phyloP scores from a whole-genome alignment of 2,888 invertebrate species.

The Ornithoptera alexandrae region DNA sequence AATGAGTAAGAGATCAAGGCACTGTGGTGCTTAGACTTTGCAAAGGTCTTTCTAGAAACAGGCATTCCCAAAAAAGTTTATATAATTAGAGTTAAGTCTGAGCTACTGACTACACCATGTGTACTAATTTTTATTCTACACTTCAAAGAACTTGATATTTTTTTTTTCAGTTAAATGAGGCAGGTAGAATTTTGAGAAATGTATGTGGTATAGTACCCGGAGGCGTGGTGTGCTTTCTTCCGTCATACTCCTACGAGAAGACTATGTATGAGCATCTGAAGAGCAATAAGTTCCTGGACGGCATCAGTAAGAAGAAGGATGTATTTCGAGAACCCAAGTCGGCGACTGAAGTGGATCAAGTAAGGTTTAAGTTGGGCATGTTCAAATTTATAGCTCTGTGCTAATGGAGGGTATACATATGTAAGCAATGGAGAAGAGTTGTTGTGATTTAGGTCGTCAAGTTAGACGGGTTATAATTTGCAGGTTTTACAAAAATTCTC shows the following conservation, averaged over 20 bases:
- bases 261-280: slow-evolving; percentile 82
- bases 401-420: background rate
- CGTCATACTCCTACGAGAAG: slow-evolving; percentile 94
- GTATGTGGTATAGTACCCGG: slow-evolving; percentile 90
- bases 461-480: slow-evolving; percentile 1
- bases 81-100: too few relatives aligned
- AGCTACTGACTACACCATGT: too few relatives aligned
- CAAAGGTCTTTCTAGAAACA: too few relatives aligned
- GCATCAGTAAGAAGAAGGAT: slow-evolving; percentile 84
- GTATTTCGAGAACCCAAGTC: slow-evolving; percentile 89
- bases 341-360: slow-evolving; percentile 85
- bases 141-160: too few relatives aligned
- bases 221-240: slow-evolving; percentile 95
- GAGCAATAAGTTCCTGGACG: slow-evolving; percentile 81
- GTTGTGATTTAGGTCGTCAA: too few relatives aligned
- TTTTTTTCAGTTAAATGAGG: slow-evolving; percentile 84
- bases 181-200: slow-evolving; percentile 87
- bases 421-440: background rate
- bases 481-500: slow-evolving; percentile 67
- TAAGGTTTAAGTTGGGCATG: slow-evolving; percentile 56
- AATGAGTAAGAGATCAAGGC: too few relatives aligned
- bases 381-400: background rate
- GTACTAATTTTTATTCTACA: too few relatives aligned
- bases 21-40: too few relatives aligned
- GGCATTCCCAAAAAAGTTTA: too few relatives aligned